A percentile compares a stretch with the other conserved stretches of the same genome.
phyloP scores from a whole-genome alignment of 2,888 invertebrate genomes.

The Drosophila multiciliata region DNA sequence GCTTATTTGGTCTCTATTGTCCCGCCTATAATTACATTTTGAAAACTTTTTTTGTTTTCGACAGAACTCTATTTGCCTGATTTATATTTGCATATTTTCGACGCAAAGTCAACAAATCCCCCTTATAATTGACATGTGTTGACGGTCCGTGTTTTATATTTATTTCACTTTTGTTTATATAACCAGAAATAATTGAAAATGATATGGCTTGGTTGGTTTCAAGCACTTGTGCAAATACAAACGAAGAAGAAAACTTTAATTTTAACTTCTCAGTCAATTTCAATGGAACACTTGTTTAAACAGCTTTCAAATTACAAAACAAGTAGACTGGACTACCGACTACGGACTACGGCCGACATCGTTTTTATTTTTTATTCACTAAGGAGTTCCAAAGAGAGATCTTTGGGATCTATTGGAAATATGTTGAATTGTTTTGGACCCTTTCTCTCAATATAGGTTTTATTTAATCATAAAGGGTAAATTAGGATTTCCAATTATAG shows the following conservation, averaged over 20 bases:
- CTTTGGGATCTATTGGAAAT: neutral
- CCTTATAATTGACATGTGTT: constrained; percentile 14
- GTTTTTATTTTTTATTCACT: neutral
- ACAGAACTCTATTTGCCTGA: constrained; percentile 6
- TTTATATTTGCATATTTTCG: constrained; percentile 1
- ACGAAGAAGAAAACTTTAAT: constrained; percentile 18
- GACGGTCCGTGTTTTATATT: neutral
- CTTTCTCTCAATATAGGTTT: neutral
- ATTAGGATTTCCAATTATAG: neutral
- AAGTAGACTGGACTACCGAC: neutral
- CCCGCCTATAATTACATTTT: constrained; percentile 1
- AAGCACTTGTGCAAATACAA: constrained; percentile 50
- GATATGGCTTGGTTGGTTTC: constrained; percentile 14
- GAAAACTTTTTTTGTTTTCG: neutral
- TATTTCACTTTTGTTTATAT: neutral
- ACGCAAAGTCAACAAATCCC: neutral
- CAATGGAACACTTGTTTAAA: constrained; percentile 18
- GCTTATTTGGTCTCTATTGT: neutral
- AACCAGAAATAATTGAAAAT: constrained; percentile 23
- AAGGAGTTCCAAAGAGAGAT: neutral
- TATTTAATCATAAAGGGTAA: too few species aligned
- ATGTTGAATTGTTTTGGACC: neutral
- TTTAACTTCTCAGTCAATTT: neutral
- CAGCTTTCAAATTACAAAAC: constrained; percentile 48
- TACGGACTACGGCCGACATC: neutral